Evolutionary conservation across 2,113 vertebrate genomes (phyloP), one percentile per base, ranked within the genome.

Genomic region (Rhinichthys klamathensis): DNA sequence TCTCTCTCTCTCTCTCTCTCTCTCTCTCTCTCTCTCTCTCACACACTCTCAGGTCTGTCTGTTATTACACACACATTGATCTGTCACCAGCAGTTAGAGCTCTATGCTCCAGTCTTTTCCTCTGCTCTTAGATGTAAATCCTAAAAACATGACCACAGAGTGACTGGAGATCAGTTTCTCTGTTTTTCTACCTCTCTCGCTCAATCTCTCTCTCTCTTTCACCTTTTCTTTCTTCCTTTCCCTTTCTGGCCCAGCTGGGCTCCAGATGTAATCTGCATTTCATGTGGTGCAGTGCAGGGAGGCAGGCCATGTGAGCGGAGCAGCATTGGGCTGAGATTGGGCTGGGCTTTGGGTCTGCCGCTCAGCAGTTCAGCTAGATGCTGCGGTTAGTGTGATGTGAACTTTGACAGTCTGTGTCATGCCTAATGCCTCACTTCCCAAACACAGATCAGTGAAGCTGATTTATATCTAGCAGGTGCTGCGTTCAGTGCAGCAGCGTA

Each of bases 401-500:
- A 95, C 93, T 95, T 92, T 94, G 94, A 93, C 94, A 93, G 93
- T 81, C 90, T 86, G 75, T 94, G 94, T 95, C 95, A 94, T 92
- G 92, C 93, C 94, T 94, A 95, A 95, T 94, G 94, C 93, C 93
- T 95, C 92, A 94, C 94, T 95, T 94, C 94, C 94, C 94, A 93
- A 93, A 94, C 92, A 92, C 92, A 93, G 94, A 92, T 92, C 89
- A 85, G 90, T 90, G 51, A 85, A 91, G 72, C 89, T 95, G 95
- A 95, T 96, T 95, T 95, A 96, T 96, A 92, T 94, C 92, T 92
- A 92, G 91, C 95, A 96, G 95, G 95, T 96, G 95, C 92, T 90
- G 90, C 85, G 83, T 90, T 89, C 91, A 87, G 90, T 86, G 88
- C 83, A 80, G 56, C 88, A 90, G 75, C 11, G 70, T n/a, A 58